These are phyloP conservation scores for Pentamera pediparva DNA, from an alignment of 53 echinoderm and acorn worm genomes.

Conservation along the genomic window DNA sequence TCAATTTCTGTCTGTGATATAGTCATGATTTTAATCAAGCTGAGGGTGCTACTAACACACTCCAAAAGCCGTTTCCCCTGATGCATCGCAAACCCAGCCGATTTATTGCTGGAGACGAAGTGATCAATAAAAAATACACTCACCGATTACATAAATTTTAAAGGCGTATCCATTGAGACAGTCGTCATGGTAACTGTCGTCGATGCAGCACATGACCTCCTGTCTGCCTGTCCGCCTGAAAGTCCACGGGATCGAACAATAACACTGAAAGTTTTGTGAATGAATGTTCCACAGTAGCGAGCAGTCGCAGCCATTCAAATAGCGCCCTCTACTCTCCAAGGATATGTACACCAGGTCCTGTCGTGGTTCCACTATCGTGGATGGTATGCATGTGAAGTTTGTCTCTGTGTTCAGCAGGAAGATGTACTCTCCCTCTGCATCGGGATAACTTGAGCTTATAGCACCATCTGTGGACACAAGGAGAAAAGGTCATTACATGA, in stretches of 20 bases:
- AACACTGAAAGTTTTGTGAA: constrained; percentile 2
- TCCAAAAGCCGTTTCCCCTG: too few species aligned
- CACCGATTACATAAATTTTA: constrained; percentile 3
- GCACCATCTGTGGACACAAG: constrained; percentile 5
- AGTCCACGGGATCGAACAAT: constrained; percentile 22
- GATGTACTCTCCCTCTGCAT: not conserved
- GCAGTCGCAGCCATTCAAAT: constrained; percentile 4
- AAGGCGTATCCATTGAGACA: constrained; percentile 5
- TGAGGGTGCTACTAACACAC: too few species aligned
- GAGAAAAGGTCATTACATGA: not conserved
- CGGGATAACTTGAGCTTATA: not conserved
- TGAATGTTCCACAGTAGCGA: not conserved
- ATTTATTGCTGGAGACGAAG: too few species aligned
- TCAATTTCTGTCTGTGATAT: too few species aligned
- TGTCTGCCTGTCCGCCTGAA: constrained; percentile 6
- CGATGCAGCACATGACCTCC: constrained; percentile 15
- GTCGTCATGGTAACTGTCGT: constrained; percentile 12
- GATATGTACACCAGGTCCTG: not conserved
- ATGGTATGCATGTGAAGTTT: constrained; percentile 11
- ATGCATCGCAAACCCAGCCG: too few species aligned
- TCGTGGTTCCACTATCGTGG: not conserved
- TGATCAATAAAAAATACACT: too few species aligned
- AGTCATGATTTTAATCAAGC: too few species aligned
- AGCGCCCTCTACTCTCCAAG: not conserved
- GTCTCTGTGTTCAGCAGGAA: not conserved